Evolutionary conservation across 2,113 vertebrate genomes (phyloP).

Genomic region (Dasyornis broadbenti): DNA sequence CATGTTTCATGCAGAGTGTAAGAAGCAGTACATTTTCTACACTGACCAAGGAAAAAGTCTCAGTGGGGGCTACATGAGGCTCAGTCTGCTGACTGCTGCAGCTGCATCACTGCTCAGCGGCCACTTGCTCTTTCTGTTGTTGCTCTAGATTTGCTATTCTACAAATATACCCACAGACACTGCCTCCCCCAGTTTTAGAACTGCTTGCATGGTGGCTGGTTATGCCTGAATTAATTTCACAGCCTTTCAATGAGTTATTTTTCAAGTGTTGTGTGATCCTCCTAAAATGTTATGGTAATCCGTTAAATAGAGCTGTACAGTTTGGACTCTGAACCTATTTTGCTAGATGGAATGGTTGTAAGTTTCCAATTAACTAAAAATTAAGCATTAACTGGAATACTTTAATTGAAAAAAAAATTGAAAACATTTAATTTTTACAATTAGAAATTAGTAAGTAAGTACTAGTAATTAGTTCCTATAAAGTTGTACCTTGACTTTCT

Average conservation of each 20-base stretch:
- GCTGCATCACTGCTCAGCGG: background rate
- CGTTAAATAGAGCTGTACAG: conserved; percentile 37
- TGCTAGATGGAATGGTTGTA: conserved; percentile 46
- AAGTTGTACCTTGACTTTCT: background rate
- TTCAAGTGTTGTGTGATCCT: conserved; percentile 18
- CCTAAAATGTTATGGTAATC: conserved; percentile 48
- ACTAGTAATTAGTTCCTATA: background rate
- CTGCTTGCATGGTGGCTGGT: background rate
- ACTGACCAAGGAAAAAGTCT: background rate
- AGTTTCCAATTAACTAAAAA: conserved; percentile 73
- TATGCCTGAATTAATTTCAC: conserved; percentile 27
- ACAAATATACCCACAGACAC: background rate
- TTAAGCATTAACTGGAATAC: conserved; percentile 76
- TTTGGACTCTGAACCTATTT: conserved; percentile 71
- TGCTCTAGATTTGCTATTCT: background rate
- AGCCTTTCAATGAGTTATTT: conserved; percentile 5
- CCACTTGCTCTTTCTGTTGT: background rate
- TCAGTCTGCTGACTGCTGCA: background rate
- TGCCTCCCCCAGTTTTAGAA: background rate
- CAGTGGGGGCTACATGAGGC: background rate
- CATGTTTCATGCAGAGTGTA: rapidly evolving
- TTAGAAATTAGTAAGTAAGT: background rate
- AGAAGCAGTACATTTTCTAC: background rate
- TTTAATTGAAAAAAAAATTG: conserved; percentile 5
- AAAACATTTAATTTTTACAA: conserved; percentile 33